These are phyloP conservation scores for Pseudopipra pipra DNA, from an alignment of 2,113 vertebrate genomes.

Conservation along the genomic window DNA sequence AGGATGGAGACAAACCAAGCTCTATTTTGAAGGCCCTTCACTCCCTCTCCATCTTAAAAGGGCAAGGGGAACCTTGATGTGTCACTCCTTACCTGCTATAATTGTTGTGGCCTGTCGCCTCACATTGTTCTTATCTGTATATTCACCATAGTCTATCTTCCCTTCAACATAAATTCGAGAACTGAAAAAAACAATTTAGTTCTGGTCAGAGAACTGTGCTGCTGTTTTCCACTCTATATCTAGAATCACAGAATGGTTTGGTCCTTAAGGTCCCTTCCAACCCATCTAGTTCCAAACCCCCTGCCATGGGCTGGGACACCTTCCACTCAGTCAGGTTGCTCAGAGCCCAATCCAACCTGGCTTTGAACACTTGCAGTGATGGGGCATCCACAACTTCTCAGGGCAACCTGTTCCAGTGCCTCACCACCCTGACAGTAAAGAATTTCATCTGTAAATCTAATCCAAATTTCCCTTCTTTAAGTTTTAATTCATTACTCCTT, in stretches of 20 bases:
- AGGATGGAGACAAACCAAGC: not conserved
- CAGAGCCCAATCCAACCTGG: not conserved
- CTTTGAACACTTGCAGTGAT: not conserved
- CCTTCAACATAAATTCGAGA: conserved; percentile 90
- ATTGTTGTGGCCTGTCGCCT: conserved; percentile 93
- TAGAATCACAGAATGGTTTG: not conserved
- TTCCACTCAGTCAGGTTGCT: not conserved
- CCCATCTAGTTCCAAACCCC: not conserved
- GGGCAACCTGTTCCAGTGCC: not conserved
- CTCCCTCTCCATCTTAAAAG: not conserved
- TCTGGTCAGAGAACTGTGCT: not conserved
- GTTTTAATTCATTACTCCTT: not conserved
- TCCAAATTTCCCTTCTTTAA: not conserved
- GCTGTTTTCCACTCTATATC: not conserved
- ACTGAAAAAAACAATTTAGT: conserved; percentile 60
- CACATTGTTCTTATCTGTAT: conserved; percentile 93
- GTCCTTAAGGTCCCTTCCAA: not conserved
- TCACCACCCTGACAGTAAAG: not conserved
- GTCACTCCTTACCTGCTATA: conserved; percentile 85
- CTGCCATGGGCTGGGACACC: not conserved
- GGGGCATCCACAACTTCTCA: not conserved
- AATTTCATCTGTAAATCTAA: not conserved
- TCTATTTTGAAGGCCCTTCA: not conserved
- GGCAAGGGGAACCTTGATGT: not conserved
- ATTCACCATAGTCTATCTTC: conserved; percentile 96